These are phyloP conservation scores for Caenorhabditis remanei DNA, from an alignment of 1,140 invertebrate genomes.

Conservation along the genomic window DNA sequence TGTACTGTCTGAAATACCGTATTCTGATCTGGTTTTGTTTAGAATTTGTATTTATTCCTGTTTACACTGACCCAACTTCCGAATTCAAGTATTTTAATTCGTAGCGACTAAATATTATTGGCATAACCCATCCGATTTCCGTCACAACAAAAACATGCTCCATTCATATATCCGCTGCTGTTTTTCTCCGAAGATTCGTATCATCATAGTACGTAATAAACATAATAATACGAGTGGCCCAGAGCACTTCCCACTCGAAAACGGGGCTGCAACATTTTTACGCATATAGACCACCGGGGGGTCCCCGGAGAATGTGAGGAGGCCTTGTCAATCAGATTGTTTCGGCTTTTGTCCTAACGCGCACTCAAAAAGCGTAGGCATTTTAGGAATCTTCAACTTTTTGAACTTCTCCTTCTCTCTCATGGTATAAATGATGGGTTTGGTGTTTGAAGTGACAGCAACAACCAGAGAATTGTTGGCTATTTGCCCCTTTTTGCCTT, in stretches of 20 bases:
- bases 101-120: background rate
- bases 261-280: slow-evolving; percentile 45
- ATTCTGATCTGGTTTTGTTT: too few relatives aligned
- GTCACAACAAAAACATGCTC: slow-evolving; percentile 23
- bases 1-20: too few relatives aligned
- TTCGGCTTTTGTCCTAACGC: slow-evolving; percentile 51
- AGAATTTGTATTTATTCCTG: too few relatives aligned
- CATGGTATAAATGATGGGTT: slow-evolving; percentile 54
- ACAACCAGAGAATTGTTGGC: slow-evolving; percentile 49
- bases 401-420: slow-evolving; percentile 54
- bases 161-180: background rate
- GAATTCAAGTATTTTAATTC: background rate
- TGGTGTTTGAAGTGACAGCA: slow-evolving; percentile 48
- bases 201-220: slow-evolving; percentile 57
- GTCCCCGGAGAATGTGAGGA: slow-evolving; percentile 44
- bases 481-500: slow-evolving; percentile 8
- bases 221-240: slow-evolving; percentile 48
- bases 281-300: slow-evolving; percentile 52
- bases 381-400: slow-evolving; percentile 57
- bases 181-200: slow-evolving; percentile 40
- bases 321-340: slow-evolving; percentile 54
- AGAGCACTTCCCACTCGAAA: slow-evolving; percentile 27
- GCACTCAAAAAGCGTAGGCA: slow-evolving; percentile 53
- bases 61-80: background rate
- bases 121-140: background rate